Evolutionary conservation across 2,888 invertebrate species (phyloP), one percentile per base, ranked within the genome.

Genomic region (Pomacea canaliculata): DNA sequence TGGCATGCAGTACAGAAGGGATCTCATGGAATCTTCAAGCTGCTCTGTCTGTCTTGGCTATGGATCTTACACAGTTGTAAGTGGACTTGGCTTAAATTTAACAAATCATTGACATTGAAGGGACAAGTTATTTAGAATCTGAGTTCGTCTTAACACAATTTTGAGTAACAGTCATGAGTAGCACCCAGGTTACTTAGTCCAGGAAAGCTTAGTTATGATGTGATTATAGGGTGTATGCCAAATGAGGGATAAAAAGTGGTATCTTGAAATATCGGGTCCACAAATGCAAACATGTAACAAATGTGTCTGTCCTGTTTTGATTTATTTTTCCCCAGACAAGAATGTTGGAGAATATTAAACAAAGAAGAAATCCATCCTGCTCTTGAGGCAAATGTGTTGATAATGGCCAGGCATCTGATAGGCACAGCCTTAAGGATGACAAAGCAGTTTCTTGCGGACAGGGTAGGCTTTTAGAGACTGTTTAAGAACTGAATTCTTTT

Each of bases 51-150:
- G 73, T 79, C 62, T 66, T 73, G 27, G 68, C 74, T 66, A 65
- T 79, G 70, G 37, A 67, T 18, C 71, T 73, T 73, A 68, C 76
- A 48, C 73, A 76, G 48, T 62, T 79, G 79, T 79, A 60, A 78
- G 79, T 76, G 37, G 37, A 48, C 10, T 23, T 46, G 19, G 51
- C 5, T 51, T 49, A 49, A 7, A 49, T 1, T 51, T 7, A 19
- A 19, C 19, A 19, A 12, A 63, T 27, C 19, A 63, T 12, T 16
- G 10, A 12, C 63, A 8, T 12, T 8, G 23, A 19, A 63, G 63
- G 19, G 5, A 63, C 63, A 56, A 56, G 51, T 16, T 8, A 13
- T 56, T 56, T 56, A 56, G 16, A 56, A 56, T 56, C 8, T 56
- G 51, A 13, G 51, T 56, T 56, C 16, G 51, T 4, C 2, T 56